These are phyloP conservation scores for Pituophis catenifer DNA, from an alignment of 2,113 vertebrate genomes.

Conservation along the genomic window DNA sequence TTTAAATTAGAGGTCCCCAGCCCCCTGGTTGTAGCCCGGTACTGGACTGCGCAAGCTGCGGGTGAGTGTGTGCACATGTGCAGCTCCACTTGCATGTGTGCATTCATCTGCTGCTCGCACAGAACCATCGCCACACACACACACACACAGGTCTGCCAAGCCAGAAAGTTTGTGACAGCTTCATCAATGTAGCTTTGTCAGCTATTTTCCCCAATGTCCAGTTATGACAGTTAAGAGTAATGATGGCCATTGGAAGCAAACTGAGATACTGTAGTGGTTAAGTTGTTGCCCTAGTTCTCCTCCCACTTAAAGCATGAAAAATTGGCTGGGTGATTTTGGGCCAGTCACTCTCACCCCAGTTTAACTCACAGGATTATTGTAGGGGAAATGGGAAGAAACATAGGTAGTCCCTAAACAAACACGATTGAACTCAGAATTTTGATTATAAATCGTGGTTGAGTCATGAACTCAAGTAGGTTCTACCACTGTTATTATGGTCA, in stretches of 20 bases:
- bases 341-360: neutral
- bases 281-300: neutral
- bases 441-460: neutral
- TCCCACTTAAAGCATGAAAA: neutral
- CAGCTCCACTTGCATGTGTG: neutral
- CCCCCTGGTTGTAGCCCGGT: too few relatives aligned
- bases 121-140: neutral
- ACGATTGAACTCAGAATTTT: neutral
- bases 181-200: neutral
- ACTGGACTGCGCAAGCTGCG: accelerated
- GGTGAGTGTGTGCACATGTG: neutral
- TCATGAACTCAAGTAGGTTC: neutral
- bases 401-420: neutral
- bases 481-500: neutral
- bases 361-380: neutral
- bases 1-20: neutral
- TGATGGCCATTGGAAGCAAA: neutral
- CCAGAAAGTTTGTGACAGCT: neutral
- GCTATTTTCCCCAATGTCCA: neutral
- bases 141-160: neutral
- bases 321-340: neutral
- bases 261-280: neutral
- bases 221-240: neutral
- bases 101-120: neutral
- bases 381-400: neutral